phyloP scores from a whole-genome alignment of 2,888 invertebrate genomes.

The Drosophila ustulata region DNA sequence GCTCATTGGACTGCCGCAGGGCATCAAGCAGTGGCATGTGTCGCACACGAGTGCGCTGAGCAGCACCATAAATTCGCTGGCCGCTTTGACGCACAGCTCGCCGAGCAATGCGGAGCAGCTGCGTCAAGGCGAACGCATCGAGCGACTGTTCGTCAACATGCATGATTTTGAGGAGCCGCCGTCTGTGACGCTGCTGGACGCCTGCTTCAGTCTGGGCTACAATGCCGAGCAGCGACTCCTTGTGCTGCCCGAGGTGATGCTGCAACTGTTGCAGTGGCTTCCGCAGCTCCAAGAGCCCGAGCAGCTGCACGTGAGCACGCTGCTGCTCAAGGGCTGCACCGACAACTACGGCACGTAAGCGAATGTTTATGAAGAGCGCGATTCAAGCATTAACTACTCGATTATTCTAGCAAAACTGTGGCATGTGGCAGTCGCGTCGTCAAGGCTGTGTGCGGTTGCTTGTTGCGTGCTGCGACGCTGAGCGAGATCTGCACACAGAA shows the following conservation, averaged over 20 bases:
- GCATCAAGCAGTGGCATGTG: slow-evolving; percentile 82
- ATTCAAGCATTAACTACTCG: background rate
- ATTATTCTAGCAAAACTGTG: slow-evolving; percentile 85
- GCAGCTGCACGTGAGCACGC: slow-evolving; percentile 84
- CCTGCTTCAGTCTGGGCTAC: slow-evolving; percentile 86
- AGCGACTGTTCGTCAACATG: slow-evolving; percentile 80
- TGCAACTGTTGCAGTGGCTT: slow-evolving; percentile 86
- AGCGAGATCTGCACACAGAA: slow-evolving; percentile 85
- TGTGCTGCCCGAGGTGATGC: slow-evolving; percentile 85
- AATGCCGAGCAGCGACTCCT: slow-evolving; percentile 74
- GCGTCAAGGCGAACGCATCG: slow-evolving; percentile 74
- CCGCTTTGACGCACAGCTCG: slow-evolving; percentile 78
- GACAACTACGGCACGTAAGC: slow-evolving; percentile 85
- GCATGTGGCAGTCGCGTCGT: slow-evolving; percentile 86
- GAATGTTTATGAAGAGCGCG: background rate
- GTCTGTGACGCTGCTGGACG: slow-evolving; percentile 84
- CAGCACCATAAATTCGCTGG: slow-evolving; percentile 79
- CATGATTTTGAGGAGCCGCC: slow-evolving; percentile 85
- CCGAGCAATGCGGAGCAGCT: slow-evolving; percentile 69
- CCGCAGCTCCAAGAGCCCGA: slow-evolving; percentile 85
- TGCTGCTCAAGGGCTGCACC: slow-evolving; percentile 85
- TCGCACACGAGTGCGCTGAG: slow-evolving; percentile 77
- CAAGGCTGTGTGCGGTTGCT: slow-evolving; percentile 85
- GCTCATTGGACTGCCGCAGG: slow-evolving; percentile 83
- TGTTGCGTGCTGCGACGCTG: slow-evolving; percentile 84